Evolutionary conservation across 2,888 invertebrate species (phyloP), one percentile per base, ranked within the genome.

Genomic region (Mesorhabditis sp.): DNA sequence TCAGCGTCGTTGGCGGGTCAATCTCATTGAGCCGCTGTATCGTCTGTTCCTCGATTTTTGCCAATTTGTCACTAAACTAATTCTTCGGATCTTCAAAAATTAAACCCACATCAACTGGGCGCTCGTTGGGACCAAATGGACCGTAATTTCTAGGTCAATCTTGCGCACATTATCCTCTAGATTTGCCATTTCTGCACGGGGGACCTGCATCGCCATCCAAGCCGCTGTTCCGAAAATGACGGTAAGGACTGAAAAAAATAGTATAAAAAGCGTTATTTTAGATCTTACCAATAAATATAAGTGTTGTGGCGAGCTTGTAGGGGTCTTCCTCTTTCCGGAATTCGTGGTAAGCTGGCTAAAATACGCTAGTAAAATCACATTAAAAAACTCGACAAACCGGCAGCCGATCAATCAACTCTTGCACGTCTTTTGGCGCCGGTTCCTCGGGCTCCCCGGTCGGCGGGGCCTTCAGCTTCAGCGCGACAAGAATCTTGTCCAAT

Each of bases 331-430:
- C 15, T 15, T 64, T 61, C 0, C 72, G 69, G 45, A 62, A 66
- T 7, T 67, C 58, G 15, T 45, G 70, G 65, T 72, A 72, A 4
- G 72, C 70, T 58, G 70, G 67, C 74, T 74, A 63, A 65, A 73
- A 69, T 50, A 41, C 1, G 28, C n/a, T 13, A 10, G 1, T 50
- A 50, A 50, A 50, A 50, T 10, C 50, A 50, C 58, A 50, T 50
- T 13, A 50, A n/a, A 50, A 1, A n/a, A 28, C 1, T 28, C 1
- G 1, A 50, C 58, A 13, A 50, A 50, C 58, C 58, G 58, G 58
- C n/a, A 50, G 58, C 58, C 58, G 58, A 50, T 50, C 58, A 50
- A 50, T 50, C 58, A 50, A n/a, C 58, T 50, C 58, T 50, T 50
- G 58, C 10, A 50, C 58, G 58, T 50, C 58, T 50, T 50, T 50